A percentile compares a stretch with the other conserved stretches of the same genome.
Conservation (phyloP, 2,888 invertebrate genomes). For the Drosophila borealis region DNA sequence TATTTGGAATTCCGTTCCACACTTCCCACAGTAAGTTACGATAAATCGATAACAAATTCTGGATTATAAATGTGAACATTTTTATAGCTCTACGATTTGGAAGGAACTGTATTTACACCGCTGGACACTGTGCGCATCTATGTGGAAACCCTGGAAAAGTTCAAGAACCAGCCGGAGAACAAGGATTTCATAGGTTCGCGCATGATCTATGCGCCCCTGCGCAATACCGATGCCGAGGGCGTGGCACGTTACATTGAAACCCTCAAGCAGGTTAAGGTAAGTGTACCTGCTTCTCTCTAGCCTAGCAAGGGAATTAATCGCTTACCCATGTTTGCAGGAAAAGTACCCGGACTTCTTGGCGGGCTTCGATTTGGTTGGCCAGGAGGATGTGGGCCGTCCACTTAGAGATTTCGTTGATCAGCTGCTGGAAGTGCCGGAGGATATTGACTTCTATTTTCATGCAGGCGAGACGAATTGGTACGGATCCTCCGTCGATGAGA, state of each 20-base stretch:
- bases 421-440: conserved; percentile 85
- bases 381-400: conserved; percentile 90
- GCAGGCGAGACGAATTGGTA: conserved; percentile 93
- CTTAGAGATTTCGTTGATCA: conserved; percentile 87
- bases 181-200: conserved; percentile 89
- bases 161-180: conserved; percentile 85
- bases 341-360: conserved; percentile 88
- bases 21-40: conserved; percentile 85
- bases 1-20: conserved; percentile 90
- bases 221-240: conserved; percentile 84
- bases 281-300: fast-evolving
- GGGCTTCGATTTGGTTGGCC: conserved; percentile 93
- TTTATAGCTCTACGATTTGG: conserved; percentile 87
- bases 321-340: conserved; percentile 83
- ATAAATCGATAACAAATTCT: neutral
- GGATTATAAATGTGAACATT: neutral
- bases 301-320: fast-evolving
- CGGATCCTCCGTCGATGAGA: conserved; percentile 88
- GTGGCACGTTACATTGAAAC: conserved; percentile 85
- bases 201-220: conserved; percentile 89
- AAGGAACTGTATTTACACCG: conserved; percentile 87
- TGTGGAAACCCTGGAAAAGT: conserved; percentile 86
- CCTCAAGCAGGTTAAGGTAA: conserved; percentile 76
- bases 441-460: conserved; percentile 90
- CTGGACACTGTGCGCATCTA: conserved; percentile 87